Percentiles rank a stretch among this genome's conserved stretches.
Conservation (phyloP, 2,113 vertebrate genomes). For the Takifugu flavidus region DNA sequence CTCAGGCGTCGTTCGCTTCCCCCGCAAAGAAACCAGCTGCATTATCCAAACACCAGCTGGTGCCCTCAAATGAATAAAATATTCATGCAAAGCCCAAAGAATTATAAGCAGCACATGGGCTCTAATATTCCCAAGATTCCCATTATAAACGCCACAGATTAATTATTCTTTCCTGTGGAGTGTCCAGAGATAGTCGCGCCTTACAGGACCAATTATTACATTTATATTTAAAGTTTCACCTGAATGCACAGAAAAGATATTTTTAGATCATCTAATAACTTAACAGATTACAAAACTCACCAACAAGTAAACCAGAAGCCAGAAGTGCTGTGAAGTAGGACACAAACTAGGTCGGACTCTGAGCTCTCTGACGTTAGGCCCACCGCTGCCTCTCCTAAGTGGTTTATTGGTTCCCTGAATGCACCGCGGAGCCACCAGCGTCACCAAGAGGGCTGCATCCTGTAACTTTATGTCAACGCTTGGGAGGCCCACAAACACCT, state of each 20-base stretch:
- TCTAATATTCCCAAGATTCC: no score
- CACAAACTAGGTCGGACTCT: slow-evolving; percentile 60
- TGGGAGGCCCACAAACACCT: slow-evolving; percentile 11
- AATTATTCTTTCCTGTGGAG: neutral
- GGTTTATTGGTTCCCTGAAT: slow-evolving; percentile 59
- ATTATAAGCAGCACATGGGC: neutral
- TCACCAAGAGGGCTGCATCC: slow-evolving; percentile 13
- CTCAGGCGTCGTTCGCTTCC: neutral
- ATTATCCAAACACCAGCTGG: slow-evolving; percentile 9
- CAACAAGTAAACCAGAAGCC: slow-evolving; percentile 22
- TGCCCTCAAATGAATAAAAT: slow-evolving; percentile 28
- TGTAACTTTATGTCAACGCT: slow-evolving; percentile 21
- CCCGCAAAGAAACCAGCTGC: slow-evolving; percentile 2
- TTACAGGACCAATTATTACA: neutral
- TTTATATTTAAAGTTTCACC: neutral
- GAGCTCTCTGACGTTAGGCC: slow-evolving; percentile 54
- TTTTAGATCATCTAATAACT: no score
- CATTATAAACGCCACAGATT: no score
- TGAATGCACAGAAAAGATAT: slow-evolving; percentile 1
- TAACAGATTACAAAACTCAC: neutral
- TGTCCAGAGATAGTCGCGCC: slow-evolving; percentile 10
- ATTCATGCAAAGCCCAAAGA: slow-evolving; percentile 6
- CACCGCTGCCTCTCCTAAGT: slow-evolving; percentile 52
- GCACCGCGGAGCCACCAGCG: slow-evolving; percentile 28
- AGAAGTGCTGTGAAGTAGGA: slow-evolving; percentile 46